A percentile compares a stretch with the other conserved stretches of the same genome.
Conservation (phyloP, 2,797 vertebrate genomes). For the Aeoliscus strigatus region DNA sequence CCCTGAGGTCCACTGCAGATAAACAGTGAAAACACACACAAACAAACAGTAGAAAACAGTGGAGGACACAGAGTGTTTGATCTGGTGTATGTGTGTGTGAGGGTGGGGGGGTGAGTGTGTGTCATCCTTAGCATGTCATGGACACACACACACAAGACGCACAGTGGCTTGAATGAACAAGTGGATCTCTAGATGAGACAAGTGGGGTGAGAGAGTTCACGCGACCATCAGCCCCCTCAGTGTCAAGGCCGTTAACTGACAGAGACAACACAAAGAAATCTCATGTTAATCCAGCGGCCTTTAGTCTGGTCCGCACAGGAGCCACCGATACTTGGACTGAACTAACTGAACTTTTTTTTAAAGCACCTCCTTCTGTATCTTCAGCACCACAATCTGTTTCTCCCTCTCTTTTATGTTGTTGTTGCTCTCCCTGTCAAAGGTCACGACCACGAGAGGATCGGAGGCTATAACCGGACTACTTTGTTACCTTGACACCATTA, state of each 20-base stretch:
- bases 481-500: slow-evolving; percentile 64
- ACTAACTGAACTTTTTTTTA: too few relatives aligned
- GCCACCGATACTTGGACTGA: too few relatives aligned
- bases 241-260: slow-evolving; percentile 10
- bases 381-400: too few relatives aligned
- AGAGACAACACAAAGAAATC: not conserved
- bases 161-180: slow-evolving; percentile 44
- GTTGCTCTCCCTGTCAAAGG: slow-evolving; percentile 33
- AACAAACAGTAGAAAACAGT: slow-evolving; percentile 34
- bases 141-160: slow-evolving; percentile 5
- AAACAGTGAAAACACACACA: slow-evolving; percentile 50
- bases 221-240: not conserved
- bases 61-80: slow-evolving; percentile 11
- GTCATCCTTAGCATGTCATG: slow-evolving; percentile 15
- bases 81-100: too few relatives aligned
- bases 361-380: too few relatives aligned
- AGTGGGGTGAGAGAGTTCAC: slow-evolving; percentile 33
- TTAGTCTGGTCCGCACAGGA: not conserved
- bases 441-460: slow-evolving; percentile 37
- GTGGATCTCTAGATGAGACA: slow-evolving; percentile 34
- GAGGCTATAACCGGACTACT: slow-evolving; percentile 41
- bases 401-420: not conserved
- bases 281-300: not conserved
- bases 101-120: too few relatives aligned
- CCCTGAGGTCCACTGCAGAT: slow-evolving; percentile 26